Conservation (phyloP, 2,888 invertebrate species). For the Stenodera caucasica region DNA sequence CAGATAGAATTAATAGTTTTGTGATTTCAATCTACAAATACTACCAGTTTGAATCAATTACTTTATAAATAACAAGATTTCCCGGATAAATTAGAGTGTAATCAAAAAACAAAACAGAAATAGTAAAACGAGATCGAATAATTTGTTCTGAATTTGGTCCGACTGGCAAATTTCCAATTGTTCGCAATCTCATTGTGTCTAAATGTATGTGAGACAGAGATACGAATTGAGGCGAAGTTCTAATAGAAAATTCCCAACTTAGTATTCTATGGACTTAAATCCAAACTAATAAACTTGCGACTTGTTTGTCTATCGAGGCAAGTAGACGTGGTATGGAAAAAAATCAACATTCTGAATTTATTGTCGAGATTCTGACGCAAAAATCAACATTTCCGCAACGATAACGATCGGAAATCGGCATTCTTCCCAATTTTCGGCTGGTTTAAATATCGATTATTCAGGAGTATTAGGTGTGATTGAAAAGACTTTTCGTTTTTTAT, state of each 20-base stretch:
- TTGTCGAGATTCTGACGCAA: not conserved
- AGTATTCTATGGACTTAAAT: not conserved
- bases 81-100: too few species aligned
- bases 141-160: not conserved
- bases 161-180: not conserved
- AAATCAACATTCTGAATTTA: not conserved
- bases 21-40: too few species aligned
- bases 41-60: too few species aligned
- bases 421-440: too few species aligned
- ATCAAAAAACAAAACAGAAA: too few species aligned
- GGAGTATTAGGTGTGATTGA: too few species aligned
- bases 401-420: not conserved
- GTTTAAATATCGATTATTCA: too few species aligned
- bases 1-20: too few species aligned
- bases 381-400: too few species aligned
- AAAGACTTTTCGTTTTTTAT: too few species aligned
- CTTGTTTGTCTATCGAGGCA: not conserved
- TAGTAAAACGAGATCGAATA: not conserved
- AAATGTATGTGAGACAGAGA: not conserved
- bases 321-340: not conserved
- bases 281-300: not conserved
- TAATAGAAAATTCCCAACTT: constrained; percentile 2
- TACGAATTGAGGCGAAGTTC: not conserved
- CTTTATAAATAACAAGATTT: too few species aligned
- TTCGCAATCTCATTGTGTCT: too few species aligned